Evolutionary conservation across 2,888 invertebrate genomes (phyloP).

Genomic region (Papilio elwesi): DNA sequence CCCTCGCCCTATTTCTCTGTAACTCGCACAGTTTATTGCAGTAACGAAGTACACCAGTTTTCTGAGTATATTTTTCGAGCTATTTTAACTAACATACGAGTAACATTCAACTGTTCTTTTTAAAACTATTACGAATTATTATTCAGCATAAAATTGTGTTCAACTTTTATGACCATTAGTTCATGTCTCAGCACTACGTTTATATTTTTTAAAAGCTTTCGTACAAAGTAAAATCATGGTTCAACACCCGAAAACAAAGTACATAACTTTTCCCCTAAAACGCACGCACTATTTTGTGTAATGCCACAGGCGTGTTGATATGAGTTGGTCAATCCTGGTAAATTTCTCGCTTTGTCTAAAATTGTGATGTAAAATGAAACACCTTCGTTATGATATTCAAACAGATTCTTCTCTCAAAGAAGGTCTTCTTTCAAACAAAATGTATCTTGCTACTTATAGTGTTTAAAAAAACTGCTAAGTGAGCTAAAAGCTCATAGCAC

Average conservation of each 20-base stretch:
- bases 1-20: constrained; percentile 36
- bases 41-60: constrained; percentile 37
- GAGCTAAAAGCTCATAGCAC: constrained; percentile 28
- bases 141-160: too few relatives aligned
- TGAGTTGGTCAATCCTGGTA: neutral
- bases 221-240: too few relatives aligned
- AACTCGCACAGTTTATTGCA: constrained; percentile 29
- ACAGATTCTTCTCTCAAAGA: neutral
- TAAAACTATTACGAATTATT: too few relatives aligned
- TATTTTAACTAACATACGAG: neutral
- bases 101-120: neutral
- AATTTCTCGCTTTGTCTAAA: neutral
- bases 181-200: too few relatives aligned
- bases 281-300: too few relatives aligned
- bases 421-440: neutral
- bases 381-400: constrained; percentile 5
- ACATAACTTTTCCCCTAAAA: too few relatives aligned
- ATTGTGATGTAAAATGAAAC: neutral
- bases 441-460: neutral
- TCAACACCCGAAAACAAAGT: too few relatives aligned
- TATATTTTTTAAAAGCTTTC: too few relatives aligned
- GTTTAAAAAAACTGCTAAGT: constrained; percentile 7
- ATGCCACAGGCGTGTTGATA: neutral
- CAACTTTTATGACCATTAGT: too few relatives aligned
- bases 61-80: constrained; percentile 28